Percentiles rank a stretch among this genome's conserved stretches.
phyloP scores from a whole-genome alignment of 1,140 invertebrate genomes.

The Stegodyphus mimosarum region DNA sequence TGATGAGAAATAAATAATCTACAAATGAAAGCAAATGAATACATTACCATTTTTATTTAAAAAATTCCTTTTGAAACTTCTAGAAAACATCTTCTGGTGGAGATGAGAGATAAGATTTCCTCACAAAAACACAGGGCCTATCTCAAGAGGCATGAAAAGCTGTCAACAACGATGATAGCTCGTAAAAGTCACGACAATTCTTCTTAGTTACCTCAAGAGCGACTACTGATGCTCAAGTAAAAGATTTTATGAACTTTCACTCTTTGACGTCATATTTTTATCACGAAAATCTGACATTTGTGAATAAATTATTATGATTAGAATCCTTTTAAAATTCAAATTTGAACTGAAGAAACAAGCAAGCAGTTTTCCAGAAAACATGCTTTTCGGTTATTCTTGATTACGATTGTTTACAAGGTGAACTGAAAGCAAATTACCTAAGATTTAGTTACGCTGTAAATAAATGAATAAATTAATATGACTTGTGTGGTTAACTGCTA shows the following conservation, averaged over 20 bases:
- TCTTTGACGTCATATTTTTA: constrained; percentile 33
- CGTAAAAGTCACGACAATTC: constrained; percentile 9
- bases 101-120: constrained; percentile 31
- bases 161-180: constrained; percentile 28
- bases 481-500: no score
- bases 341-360: no score
- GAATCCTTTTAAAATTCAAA: no score
- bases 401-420: no score
- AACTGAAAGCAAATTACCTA: no score
- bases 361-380: no score
- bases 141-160: constrained; percentile 16
- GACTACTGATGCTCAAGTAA: background rate
- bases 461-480: no score
- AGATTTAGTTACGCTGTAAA: no score
- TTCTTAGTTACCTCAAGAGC: background rate
- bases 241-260: constrained; percentile 32
- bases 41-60: background rate
- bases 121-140: background rate
- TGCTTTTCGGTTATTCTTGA: no score
- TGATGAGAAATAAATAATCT: no score
- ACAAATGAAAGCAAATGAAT: no score
- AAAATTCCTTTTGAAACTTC: background rate
- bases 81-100: background rate
- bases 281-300: background rate
- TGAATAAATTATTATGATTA: no score